Evolutionary conservation across 2,888 invertebrate genomes (phyloP).

Genomic region (Acleris cristana): DNA sequence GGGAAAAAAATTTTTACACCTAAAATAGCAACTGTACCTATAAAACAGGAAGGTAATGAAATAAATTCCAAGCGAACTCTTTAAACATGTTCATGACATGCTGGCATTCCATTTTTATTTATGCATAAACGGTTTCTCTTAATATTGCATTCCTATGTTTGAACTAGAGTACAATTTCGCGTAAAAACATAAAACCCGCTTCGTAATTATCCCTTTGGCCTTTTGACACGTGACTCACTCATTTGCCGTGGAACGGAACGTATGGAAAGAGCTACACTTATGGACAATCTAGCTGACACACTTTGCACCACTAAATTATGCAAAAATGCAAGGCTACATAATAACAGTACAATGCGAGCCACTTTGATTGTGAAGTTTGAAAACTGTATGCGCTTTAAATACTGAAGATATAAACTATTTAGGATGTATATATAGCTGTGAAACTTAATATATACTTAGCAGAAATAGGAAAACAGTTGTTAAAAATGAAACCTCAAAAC

Average conservation of each 20-base stretch:
- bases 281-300: slow-evolving; percentile 30
- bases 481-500: too few relatives aligned
- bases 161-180: slow-evolving; percentile 42
- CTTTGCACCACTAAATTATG: slow-evolving; percentile 30
- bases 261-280: slow-evolving; percentile 33
- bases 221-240: slow-evolving; percentile 53
- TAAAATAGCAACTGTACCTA: too few relatives aligned
- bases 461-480: too few relatives aligned
- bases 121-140: slow-evolving; percentile 2
- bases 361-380: slow-evolving; percentile 1
- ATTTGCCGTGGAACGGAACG: slow-evolving; percentile 44
- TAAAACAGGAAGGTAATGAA: too few relatives aligned
- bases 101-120: not conserved
- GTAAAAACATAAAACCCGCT: slow-evolving; percentile 54
- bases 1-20: too few relatives aligned
- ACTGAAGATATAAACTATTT: too few relatives aligned
- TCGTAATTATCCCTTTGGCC: slow-evolving; percentile 61
- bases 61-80: too few relatives aligned
- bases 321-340: slow-evolving; percentile 34
- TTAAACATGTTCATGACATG: not conserved
- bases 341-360: slow-evolving; percentile 24
- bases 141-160: slow-evolving; percentile 33
- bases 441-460: too few relatives aligned
- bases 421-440: too few relatives aligned
- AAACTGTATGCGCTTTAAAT: not conserved